Base-by-base conservation (phyloP, 2,888 invertebrate genomes). In the Macrophya alboannulata region DNA sequence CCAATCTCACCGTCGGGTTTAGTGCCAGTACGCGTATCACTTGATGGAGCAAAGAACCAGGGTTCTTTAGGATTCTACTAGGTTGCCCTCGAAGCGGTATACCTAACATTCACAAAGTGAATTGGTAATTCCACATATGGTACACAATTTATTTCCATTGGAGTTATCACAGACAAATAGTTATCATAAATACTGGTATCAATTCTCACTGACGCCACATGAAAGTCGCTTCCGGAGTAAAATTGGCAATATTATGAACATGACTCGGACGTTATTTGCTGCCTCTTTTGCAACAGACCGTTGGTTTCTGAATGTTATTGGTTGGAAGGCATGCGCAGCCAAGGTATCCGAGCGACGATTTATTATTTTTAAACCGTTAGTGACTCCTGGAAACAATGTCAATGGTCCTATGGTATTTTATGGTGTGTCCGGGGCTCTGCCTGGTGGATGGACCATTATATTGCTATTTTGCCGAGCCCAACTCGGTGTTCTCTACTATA, bases 391-490 rank as follows among this genome's bases (percentile, higher is more conserved):
- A 65, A 77, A 85, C 51, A 71, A 81, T 85, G 71, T 85, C 68
- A 79, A 85, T 85, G 65, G 84, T 68, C 85, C 65, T 87, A 86
- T 88, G 88, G 87, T 88, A 86, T 87, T 87, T 88, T 87, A 86
- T 86, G 87, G 87, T 88, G 85, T 88, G 85, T 87, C 88, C 88
- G 88, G 88, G 87, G 88, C 86, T 87, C 87, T 88, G 89, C 88
- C 89, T 89, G 89, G 88, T 88, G 86, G 87, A 85, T 85, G 91
- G 91, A 92, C 91, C 92, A 84, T 62, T 83, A 68, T 83, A 68
- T 77, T 55, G 76, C 68, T 85, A 85, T 77, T 25, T 79, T 40
- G 79, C 77, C 77, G 76, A 79, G 65, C 37, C 74, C 79, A 79
- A 40, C 85, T 48, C 85, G 37, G 62, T 62, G 43, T 79, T 77